A percentile compares a stretch with the other conserved stretches of the same genome.
Evolutionary conservation across 2,797 vertebrate genomes (phyloP).

Genomic region (Phrynocephalus forsythii): DNA sequence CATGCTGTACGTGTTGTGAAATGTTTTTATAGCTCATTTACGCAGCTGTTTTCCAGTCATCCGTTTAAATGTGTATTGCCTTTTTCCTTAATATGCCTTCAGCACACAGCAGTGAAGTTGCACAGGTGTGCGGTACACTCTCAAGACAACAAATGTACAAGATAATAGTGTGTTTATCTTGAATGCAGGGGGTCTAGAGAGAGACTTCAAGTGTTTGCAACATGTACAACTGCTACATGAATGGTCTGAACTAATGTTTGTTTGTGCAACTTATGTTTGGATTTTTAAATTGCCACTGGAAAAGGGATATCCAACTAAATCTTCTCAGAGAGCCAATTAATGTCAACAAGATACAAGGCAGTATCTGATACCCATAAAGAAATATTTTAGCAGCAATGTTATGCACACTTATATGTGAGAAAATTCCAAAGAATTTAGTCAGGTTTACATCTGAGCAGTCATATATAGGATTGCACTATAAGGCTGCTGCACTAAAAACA

Average conservation of each 20-base stretch:
- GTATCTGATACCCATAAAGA: no score
- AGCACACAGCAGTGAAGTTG: neutral
- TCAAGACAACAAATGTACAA: neutral
- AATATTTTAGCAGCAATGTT: neutral
- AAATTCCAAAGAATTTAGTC: neutral
- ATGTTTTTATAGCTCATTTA: neutral
- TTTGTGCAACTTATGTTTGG: neutral
- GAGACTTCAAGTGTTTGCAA: neutral
- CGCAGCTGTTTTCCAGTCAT: neutral
- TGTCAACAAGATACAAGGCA: neutral
- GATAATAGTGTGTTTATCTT: neutral
- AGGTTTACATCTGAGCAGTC: no score
- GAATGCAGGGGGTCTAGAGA: neutral
- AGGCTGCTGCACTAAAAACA: no score
- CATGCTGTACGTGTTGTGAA: neutral
- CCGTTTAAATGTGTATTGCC: constrained; percentile 17
- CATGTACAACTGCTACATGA: neutral
- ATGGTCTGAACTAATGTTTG: neutral
- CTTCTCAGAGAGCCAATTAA: constrained; percentile 1
- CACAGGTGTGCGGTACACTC: constrained; percentile 3
- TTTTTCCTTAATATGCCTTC: constrained; percentile 8
- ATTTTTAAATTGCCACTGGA: neutral
- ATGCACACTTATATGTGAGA: no score
- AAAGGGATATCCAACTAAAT: neutral
- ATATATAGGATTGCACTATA: neutral